Percentiles rank a stretch among this genome's conserved stretches.
These are phyloP conservation scores for Cheilosia variabilis DNA, from an alignment of 2,888 invertebrate genomes.

Conservation along the genomic window DNA sequence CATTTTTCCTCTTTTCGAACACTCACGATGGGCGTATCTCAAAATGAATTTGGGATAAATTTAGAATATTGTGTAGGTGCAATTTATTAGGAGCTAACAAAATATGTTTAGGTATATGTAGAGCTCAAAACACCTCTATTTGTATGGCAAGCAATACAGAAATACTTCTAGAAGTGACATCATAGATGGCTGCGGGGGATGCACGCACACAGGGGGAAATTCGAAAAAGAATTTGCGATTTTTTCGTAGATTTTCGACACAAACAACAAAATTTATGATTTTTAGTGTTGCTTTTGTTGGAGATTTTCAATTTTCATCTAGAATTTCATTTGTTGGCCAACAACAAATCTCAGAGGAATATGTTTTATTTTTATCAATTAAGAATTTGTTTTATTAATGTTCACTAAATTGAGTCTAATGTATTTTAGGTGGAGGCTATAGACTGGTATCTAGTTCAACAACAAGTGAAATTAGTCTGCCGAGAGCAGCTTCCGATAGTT, in stretches of 20 bases:
- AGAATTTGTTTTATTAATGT: not conserved
- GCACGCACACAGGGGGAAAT: not conserved
- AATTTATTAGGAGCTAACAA: constrained; percentile 58
- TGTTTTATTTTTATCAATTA: constrained; percentile 32
- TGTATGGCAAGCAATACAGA: constrained; percentile 21
- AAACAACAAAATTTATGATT: too few species aligned
- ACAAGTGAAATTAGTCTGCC: constrained; percentile 18
- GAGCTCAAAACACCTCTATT: constrained; percentile 31
- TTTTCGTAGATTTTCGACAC: constrained; percentile 17
- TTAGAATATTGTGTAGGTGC: constrained; percentile 76
- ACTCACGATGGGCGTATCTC: constrained; percentile 43
- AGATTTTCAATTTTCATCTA: constrained; percentile 45
- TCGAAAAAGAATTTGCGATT: constrained; percentile 48
- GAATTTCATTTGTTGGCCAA: constrained; percentile 40
- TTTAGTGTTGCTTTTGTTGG: not conserved
- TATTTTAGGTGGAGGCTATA: constrained; percentile 1
- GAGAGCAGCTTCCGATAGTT: not conserved
- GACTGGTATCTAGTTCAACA: constrained; percentile 25
- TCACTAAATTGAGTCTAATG: not conserved
- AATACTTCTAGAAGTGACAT: constrained; percentile 52
- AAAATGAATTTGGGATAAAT: constrained; percentile 55
- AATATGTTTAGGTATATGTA: constrained; percentile 11
- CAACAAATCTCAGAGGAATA: constrained; percentile 6
- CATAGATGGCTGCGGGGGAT: constrained; percentile 25
- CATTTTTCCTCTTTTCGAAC: constrained; percentile 3